Conservation (phyloP, 2,797 vertebrate species). For the Antennarius maculatus region DNA sequence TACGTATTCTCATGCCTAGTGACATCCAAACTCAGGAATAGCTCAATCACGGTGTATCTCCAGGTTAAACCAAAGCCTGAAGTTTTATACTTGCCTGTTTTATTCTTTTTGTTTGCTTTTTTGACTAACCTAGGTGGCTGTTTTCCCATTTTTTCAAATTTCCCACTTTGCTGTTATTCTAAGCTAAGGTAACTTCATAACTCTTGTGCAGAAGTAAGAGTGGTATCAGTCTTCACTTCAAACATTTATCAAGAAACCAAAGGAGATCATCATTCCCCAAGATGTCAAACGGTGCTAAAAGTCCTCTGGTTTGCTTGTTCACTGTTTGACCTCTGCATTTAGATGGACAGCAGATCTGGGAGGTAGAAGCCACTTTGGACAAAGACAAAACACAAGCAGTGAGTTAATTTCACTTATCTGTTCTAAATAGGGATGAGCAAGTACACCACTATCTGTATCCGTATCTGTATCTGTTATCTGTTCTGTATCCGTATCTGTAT, state of each 20-base stretch:
- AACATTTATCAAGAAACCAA: neutral
- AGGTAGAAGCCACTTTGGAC: constrained; percentile 93
- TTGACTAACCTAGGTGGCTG: neutral
- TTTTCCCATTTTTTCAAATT: neutral
- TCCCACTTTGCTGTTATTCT: neutral
- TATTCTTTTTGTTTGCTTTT: too few species aligned
- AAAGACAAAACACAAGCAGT: constrained; percentile 95
- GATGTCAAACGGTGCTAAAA: neutral
- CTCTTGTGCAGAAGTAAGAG: neutral
- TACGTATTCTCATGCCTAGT: too few species aligned
- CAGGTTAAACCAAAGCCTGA: too few species aligned
- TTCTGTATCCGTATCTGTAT: too few species aligned
- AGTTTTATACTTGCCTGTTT: too few species aligned
- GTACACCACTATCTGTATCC: too few species aligned
- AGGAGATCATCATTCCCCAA: neutral
- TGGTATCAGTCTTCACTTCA: neutral
- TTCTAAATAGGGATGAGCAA: too few species aligned
- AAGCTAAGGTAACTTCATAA: constrained; percentile 13
- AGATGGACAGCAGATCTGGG: constrained; percentile 97
- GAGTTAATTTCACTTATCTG: constrained; percentile 69
- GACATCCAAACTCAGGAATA: too few species aligned
- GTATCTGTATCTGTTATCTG: too few species aligned
- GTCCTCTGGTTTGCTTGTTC: neutral
- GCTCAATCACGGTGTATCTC: too few species aligned
- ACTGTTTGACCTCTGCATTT: constrained; percentile 28